Base-by-base conservation (phyloP, 2,888 invertebrate species). In the Gastracanthus pulcherrimus region DNA sequence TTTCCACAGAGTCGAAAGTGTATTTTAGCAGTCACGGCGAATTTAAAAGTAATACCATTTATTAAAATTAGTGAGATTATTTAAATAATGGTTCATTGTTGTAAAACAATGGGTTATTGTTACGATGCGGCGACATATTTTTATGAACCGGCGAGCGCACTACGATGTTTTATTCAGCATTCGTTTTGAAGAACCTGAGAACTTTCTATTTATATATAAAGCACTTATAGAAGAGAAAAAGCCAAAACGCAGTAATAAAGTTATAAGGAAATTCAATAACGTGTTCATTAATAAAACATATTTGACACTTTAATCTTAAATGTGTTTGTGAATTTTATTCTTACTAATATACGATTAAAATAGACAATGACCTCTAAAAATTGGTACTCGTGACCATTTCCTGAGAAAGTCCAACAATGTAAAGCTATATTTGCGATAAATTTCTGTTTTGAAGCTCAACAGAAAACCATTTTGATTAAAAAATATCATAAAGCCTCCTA, bases 71-170 rank as follows among this genome's bases (percentile, higher is more conserved):
- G 48, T 74, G 62, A 80, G 38, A 64, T 81, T 74, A 58, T 77
- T 76, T 69, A 77, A 77, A 81, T 71, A 77, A 77, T 69, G 62
- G 62, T 38, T 51, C 74, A 74, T 81, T 81, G 81, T 81, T 62
- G 41, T 31, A 60, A 81, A 51, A 64, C 76, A 81, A 80, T 80
- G 69, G 80, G 34, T 74, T 67, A 74, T 80, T 80, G 80, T 80
- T 74, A 23, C 36, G 72, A 55, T 34, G 55, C 36, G 55, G 16
- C 19, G 75, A 80, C 62, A 69, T 75, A 55, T 80, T 76, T 75
- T 80, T 80, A 23, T 67, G 69, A 69, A 80, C 38, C 38, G 3
- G 13, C 36, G 36, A 62, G 34, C 19, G 60, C 60, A 19, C 58
- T 34, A 23, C 29, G 55, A 80, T 77, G 38, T 58, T 81, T 80